Evolutionary conservation across 2,113 vertebrate genomes (phyloP), one percentile per base, ranked within the genome.

Genomic region (Pongo pygmaeus): DNA sequence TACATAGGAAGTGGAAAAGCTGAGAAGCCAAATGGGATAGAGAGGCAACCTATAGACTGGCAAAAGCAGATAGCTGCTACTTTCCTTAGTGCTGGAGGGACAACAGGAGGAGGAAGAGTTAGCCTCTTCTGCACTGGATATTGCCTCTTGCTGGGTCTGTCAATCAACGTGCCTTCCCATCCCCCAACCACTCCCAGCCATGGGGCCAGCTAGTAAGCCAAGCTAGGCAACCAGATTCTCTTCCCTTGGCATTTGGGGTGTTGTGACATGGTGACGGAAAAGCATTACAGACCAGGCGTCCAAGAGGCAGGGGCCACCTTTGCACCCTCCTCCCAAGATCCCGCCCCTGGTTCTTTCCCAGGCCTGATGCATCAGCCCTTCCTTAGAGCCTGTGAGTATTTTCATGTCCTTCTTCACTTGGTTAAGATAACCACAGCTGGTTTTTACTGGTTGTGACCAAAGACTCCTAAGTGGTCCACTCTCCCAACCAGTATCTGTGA

Each of bases 181-280:
- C 1, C 12, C 30, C 40, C 12, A 13, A 6, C 6, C 5, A 18
- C 17, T 8, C 2, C 1, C 3, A 32, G 18, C 5, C 23, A 50
- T 61, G 12, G 48, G 25, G 7, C 43, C 27, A 18, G 14, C 20
- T 64, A 80, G 20, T 46, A 38, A 95, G 43, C 23, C 57, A 64
- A 8, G 30, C 52, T 20, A 11, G 83, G 43, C 27, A 87, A 55
- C 43, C 23, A 55, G 90, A 50, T 40, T 48, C 12, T 69, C 48
- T 61, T 43, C 35, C 32, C 46, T 48, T 50, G 16, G 78, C 74
- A 55, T 90, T 3, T 55, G 43, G 30, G 57, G 16, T 70, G 10
- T 79, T 84, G 83, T 61, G 72, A 59, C 12, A 3, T 4, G 10
- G 61, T 67, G 35, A 59, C 4, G n/a, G 43, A 43, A 91, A 91